Evolutionary conservation across 2,888 invertebrate species (phyloP).

Genomic region (Drosophila kokeensis): DNA sequence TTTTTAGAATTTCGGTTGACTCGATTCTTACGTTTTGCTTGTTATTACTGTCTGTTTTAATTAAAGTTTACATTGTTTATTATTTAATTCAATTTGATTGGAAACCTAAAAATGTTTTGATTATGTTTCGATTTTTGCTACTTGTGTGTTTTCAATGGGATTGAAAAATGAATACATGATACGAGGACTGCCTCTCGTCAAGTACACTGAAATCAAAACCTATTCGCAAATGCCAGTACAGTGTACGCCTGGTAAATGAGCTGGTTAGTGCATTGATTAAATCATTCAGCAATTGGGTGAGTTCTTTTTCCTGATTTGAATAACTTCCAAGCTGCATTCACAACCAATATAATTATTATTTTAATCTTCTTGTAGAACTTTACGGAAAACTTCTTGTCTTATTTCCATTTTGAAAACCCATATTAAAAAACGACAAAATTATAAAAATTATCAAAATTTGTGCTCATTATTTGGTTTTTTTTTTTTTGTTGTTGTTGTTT

Average conservation of each 20-base stretch:
- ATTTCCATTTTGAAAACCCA: slow-evolving; percentile 11
- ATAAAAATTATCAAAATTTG: slow-evolving; percentile 42
- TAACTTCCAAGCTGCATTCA: slow-evolving; percentile 76
- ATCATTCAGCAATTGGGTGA: slow-evolving; percentile 69
- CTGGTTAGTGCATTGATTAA: slow-evolving; percentile 44
- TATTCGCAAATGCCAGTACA: slow-evolving; percentile 20
- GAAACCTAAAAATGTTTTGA: slow-evolving; percentile 79
- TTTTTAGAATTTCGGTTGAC: slow-evolving; percentile 61
- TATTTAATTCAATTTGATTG: slow-evolving; percentile 75
- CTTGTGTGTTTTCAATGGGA: slow-evolving; percentile 38
- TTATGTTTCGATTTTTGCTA: slow-evolving; percentile 76
- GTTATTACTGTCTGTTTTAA: slow-evolving; percentile 55
- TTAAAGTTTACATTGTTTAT: slow-evolving; percentile 59
- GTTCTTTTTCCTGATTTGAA: slow-evolving; percentile 63
- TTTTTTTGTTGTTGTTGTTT: slow-evolving; percentile 12
- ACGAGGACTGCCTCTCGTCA: slow-evolving; percentile 13
- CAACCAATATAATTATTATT: slow-evolving; percentile 77
- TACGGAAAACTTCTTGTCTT: neutral
- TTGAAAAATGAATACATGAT: slow-evolving; percentile 37
- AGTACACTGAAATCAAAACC: slow-evolving; percentile 60
- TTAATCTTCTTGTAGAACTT: slow-evolving; percentile 19
- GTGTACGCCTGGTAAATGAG: slow-evolving; percentile 32
- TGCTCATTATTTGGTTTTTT: slow-evolving; percentile 44
- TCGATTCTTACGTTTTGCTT: slow-evolving; percentile 47
- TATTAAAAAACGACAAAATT: slow-evolving; percentile 20